Percentiles rank a stretch among this genome's conserved stretches.
These are phyloP conservation scores for Conus canariensis DNA, from an alignment of 2,888 invertebrate genomes.

Conservation along the genomic window DNA sequence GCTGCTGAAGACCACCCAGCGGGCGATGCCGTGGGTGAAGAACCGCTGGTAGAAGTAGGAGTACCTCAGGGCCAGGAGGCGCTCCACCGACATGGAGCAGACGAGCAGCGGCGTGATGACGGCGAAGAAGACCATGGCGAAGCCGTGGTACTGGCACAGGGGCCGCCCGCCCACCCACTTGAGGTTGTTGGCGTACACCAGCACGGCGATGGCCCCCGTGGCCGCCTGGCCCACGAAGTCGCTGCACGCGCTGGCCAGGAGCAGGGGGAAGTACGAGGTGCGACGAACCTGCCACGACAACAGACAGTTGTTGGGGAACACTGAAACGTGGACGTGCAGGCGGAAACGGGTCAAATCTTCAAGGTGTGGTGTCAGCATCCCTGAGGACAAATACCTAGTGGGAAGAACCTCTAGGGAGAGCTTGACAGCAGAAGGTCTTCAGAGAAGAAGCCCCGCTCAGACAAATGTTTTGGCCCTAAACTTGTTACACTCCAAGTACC, in stretches of 20 bases:
- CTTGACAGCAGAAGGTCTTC: too few relatives aligned
- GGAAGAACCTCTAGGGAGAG: too few relatives aligned
- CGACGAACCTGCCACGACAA: conserved; percentile 53
- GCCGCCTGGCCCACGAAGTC: conserved; percentile 77
- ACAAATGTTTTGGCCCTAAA: too few relatives aligned
- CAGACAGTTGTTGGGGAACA: not conserved
- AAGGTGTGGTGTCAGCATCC: too few relatives aligned
- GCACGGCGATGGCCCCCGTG: conserved; percentile 72
- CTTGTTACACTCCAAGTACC: too few relatives aligned
- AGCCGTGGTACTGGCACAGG: conserved; percentile 77
- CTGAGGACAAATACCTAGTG: not conserved
- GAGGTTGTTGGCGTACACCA: conserved; percentile 72
- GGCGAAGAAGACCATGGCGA: conserved; percentile 76
- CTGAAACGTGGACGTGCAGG: too few relatives aligned
- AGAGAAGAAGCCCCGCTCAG: too few relatives aligned
- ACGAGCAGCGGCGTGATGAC: conserved; percentile 76
- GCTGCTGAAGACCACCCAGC: conserved; percentile 58
- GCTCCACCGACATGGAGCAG: conserved; percentile 77
- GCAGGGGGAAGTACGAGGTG: conserved; percentile 48
- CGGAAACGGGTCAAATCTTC: not conserved
- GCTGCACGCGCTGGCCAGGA: conserved; percentile 72
- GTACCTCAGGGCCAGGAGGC: conserved; percentile 75
- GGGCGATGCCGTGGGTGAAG: conserved; percentile 68
- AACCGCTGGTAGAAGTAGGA: conserved; percentile 74
- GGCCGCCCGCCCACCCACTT: conserved; percentile 74